Evolutionary conservation across 2,113 vertebrate species (phyloP).

Genomic region (Garra rufa): DNA sequence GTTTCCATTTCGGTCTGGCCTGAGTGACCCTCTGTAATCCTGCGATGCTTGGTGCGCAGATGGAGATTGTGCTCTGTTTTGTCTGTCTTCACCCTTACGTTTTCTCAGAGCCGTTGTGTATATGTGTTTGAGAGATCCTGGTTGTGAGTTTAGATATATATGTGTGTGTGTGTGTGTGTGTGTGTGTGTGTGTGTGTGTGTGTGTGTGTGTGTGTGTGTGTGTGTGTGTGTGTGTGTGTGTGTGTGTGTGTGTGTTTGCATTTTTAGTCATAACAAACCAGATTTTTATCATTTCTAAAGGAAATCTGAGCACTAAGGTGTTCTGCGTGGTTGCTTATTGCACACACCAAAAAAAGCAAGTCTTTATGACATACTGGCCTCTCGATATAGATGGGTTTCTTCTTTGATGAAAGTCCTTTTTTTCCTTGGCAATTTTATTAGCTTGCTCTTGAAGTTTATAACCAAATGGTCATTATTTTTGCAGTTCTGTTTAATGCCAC

Average conservation of each 20-base stretch:
- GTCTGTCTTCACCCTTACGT: not conserved
- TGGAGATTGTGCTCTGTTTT: slow-evolving; percentile 12
- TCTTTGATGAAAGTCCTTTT: not conserved
- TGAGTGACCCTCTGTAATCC: slow-evolving; percentile 27
- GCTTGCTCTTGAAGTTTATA: not conserved
- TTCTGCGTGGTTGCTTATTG: not conserved
- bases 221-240: no score
- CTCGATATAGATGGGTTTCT: not conserved
- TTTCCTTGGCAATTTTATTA: not conserved
- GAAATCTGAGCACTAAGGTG: not conserved
- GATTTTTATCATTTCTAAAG: not conserved
- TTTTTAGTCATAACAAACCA: not conserved
- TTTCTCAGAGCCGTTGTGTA: not conserved
- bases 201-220: not conserved
- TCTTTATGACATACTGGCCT: not conserved
- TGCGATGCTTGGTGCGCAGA: slow-evolving; percentile 3
- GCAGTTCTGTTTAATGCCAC: not conserved
- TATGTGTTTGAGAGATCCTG: not conserved
- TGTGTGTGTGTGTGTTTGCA: not conserved
- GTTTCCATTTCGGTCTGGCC: slow-evolving; percentile 40
- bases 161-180: not conserved
- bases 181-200: not conserved
- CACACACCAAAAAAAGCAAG: not conserved
- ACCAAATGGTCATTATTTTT: not conserved
- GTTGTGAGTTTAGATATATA: slow-evolving; percentile 3